These are phyloP conservation scores for Anarrhichthys ocellatus DNA, from an alignment of 2,113 vertebrate species.

Conservation along the genomic window DNA sequence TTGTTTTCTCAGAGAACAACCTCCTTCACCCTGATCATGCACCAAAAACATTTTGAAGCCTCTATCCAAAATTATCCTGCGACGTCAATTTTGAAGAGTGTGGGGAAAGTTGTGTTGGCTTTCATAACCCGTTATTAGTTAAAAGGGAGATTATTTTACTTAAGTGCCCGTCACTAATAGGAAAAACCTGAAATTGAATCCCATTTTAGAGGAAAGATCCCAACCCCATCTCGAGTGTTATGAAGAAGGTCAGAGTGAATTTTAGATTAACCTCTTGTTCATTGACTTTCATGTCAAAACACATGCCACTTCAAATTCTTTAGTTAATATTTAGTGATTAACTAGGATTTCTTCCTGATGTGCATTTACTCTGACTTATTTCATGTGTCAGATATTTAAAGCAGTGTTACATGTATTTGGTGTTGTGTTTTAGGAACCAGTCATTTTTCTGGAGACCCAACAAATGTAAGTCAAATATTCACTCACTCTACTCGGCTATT, in stretches of 20 bases:
- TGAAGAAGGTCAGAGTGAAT: neutral
- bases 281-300: neutral
- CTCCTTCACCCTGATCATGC: slow-evolving; percentile 42
- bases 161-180: neutral
- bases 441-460: neutral
- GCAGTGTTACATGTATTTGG: neutral
- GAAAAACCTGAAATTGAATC: neutral
- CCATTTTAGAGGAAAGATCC: neutral
- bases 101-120: neutral
- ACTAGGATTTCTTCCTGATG: neutral
- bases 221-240: neutral
- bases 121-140: neutral
- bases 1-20: slow-evolving; percentile 51
- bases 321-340: neutral
- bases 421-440: neutral
- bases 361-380: neutral
- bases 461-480: neutral
- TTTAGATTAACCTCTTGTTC: neutral
- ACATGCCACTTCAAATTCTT: neutral
- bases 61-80: slow-evolving; percentile 10
- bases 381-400: no score
- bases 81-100: neutral
- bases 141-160: neutral
- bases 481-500: neutral
- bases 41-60: slow-evolving; percentile 32